Base-by-base conservation (phyloP, 2,888 invertebrate species). In the Saturnia japonica region DNA sequence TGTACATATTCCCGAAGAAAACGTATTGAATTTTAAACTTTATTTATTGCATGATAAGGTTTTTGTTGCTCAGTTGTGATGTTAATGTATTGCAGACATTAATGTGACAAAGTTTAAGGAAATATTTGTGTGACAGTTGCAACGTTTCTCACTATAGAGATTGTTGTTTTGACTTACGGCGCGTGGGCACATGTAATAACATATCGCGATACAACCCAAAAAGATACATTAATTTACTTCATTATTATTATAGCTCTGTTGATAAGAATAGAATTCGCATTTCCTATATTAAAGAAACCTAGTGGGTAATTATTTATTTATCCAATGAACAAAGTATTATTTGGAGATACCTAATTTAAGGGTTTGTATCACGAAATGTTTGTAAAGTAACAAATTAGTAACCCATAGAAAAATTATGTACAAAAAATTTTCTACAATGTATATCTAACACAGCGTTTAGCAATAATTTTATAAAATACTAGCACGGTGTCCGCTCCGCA, bases 141-240 rank as follows among this genome's bases (percentile, higher is more conserved):
- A 80, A 85, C 83, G 76, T 85, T 83, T 85, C 84, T 82, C 81
- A 81, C 77, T 77, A 78, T 77, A n/a, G 68, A 81, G 81, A 84
- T 88, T 89, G 85, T 90, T 90, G 86, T 86, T 84, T 78, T 85
- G 81, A 75, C 77, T 81, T 80, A 78, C 77, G 86, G 84, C 91
- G 86, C 89, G 90, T 91, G 91, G 89, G 85, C 91, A 88, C 86
- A 85, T 92, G 91, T 75, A 88, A 90, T 83, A 92, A 90, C 85
- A 89, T 71, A 80, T 73, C 77, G 74, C 74, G 74, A 76, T 77
- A 70, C 70, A 62, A 71, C 57, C 73, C 74, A 73, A 75, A 76
- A 76, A 80, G 70, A 74, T 76, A 75, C 72, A 71, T 51, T 62
- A 51, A 62, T 47, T 25, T 45, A 25, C 40, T 34, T 68, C 62